These are phyloP conservation scores for Tetrapedia diversipes DNA, from an alignment of 2,888 invertebrate genomes.

Conservation along the genomic window DNA sequence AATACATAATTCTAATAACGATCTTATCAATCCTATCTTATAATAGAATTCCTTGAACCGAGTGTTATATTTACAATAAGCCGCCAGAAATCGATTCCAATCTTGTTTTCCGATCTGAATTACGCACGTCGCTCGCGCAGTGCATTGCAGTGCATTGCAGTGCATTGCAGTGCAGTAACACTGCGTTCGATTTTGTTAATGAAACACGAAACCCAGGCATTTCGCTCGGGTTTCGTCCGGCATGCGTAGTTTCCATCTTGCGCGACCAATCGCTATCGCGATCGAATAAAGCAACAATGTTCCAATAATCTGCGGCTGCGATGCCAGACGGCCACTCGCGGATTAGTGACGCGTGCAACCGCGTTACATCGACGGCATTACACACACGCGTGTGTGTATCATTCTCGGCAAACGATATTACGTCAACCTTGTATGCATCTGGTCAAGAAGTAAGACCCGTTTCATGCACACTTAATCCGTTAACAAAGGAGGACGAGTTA, in stretches of 20 bases:
- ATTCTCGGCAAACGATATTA: slow-evolving; percentile 11
- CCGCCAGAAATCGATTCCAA: too few relatives aligned
- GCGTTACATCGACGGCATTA: slow-evolving; percentile 21
- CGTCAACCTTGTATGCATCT: slow-evolving; percentile 30
- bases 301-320: neutral
- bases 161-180: too few relatives aligned
- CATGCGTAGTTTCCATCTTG: neutral
- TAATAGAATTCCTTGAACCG: neutral
- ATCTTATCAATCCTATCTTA: neutral
- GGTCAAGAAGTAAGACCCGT: slow-evolving; percentile 11
- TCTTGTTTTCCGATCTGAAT: neutral
- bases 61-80: too few relatives aligned
- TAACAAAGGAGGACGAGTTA: too few relatives aligned
- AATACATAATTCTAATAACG: too few relatives aligned
- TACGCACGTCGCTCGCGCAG: too few relatives aligned
- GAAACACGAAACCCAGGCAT: neutral
- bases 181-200: neutral
- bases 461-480: neutral
- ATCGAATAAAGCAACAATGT: slow-evolving; percentile 3
- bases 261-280: too few relatives aligned
- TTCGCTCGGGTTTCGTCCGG: neutral
- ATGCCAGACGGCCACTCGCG: neutral
- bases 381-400: too few relatives aligned
- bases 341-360: slow-evolving; percentile 31
- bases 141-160: too few relatives aligned